These are phyloP conservation scores for Amblyraja radiata DNA, from an alignment of 2,797 vertebrate genomes.

Conservation along the genomic window DNA sequence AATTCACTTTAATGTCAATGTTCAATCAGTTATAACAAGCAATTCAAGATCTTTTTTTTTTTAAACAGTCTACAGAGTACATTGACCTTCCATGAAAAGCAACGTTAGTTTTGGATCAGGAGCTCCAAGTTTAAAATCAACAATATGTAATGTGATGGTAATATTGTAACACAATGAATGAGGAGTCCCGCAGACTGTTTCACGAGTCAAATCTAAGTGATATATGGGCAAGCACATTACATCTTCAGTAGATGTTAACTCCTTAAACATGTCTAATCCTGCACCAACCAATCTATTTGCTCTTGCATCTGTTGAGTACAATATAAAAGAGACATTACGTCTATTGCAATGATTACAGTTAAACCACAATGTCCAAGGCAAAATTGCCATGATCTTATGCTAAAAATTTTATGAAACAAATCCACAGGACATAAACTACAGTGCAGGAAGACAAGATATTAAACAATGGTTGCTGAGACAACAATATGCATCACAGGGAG, in stretches of 20 bases:
- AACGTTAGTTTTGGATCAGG: neutral
- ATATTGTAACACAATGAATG: neutral
- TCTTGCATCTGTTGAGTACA: neutral
- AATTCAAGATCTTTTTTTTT: neutral
- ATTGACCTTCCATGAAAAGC: neutral
- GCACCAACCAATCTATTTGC: neutral
- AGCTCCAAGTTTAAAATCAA: neutral
- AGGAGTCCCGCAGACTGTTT: neutral
- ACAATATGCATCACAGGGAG: neutral
- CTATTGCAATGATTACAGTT: neutral
- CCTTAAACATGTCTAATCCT: neutral
- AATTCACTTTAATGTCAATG: neutral
- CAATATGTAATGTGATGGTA: neutral
- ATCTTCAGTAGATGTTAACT: neutral
- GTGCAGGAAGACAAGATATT: neutral
- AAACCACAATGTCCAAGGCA: neutral
- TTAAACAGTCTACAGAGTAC: no score
- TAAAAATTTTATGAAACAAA: neutral
- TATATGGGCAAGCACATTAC: no score
- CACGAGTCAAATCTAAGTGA: neutral
- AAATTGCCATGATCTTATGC: neutral
- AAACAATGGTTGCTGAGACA: neutral
- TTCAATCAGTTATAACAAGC: neutral
- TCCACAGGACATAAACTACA: neutral
- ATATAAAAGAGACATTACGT: no score